Evolutionary conservation across 92 coral and sea anemone genomes (phyloP), one percentile per base, ranked within the genome.

Genomic region (Phenganax marumi): DNA sequence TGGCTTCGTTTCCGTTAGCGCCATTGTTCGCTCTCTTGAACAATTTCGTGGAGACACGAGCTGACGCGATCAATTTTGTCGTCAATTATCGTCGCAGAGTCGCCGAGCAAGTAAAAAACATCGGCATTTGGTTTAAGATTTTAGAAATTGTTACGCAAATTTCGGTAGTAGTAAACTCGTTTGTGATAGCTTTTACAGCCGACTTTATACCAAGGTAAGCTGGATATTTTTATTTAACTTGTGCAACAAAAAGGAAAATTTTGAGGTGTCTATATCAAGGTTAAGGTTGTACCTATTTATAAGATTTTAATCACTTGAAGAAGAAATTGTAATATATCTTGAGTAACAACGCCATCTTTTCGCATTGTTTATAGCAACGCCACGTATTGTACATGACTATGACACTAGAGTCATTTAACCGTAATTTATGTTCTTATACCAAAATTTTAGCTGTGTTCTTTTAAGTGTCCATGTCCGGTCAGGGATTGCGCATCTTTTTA

Each of bases 1-100:
- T 94, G 57, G 97, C 98, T 3, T 97, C 98, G 22, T 94, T 94
- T 68, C 98, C 98, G 16, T 92, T 94, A 84, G 98, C 98, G 64
- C 98, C 98, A 46, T 57, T 94, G 82, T 92, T 94, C 71, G 98
- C 98, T 50, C 91, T 94, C 48, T 77, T 92, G 88, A 94, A 94
- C 89, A 94, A 94, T 91, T 85, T 92, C 82, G 63, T 94, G 72
- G 98, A 94, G 85, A 88, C 91, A 25, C 90, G 98, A 65, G 88
- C 91, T 60, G 98, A 94, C 60, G 98, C 98, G 75, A 92, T 90
- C 50, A 94, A 94, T 84, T 94, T 94, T 82, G 91, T 89, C 52
- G 91, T 86, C 68, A 94, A 92, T 77, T 91, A 86, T 89, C 98
- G 98, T 90, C 88, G 95, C 46, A 97, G 97, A 17, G 95, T 92